A percentile compares a stretch with the other conserved stretches of the same genome.
Evolutionary conservation across 2,888 invertebrate species (phyloP).

Genomic region (Apamea crenata): DNA sequence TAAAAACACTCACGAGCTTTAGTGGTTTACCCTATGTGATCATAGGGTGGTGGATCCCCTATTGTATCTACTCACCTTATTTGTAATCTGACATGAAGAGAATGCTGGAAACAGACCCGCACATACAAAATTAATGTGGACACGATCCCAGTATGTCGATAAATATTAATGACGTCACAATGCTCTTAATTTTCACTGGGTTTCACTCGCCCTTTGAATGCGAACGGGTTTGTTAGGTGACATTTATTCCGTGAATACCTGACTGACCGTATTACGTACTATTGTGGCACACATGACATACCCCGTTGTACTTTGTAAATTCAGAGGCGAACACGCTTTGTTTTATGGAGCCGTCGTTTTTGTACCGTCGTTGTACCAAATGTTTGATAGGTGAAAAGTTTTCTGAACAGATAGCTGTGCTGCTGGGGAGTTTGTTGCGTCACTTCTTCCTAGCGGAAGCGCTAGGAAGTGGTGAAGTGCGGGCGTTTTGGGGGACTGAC

Average conservation of each 20-base stretch:
- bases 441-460: too few relatives aligned
- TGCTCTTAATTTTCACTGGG: slow-evolving; percentile 29
- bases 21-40: background rate
- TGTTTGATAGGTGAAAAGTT: background rate
- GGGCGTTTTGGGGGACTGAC: too few relatives aligned
- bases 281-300: background rate
- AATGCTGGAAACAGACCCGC: background rate
- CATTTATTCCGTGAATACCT: slow-evolving; percentile 18
- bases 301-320: background rate
- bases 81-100: background rate
- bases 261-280: slow-evolving; percentile 1
- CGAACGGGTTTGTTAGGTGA: slow-evolving; percentile 26
- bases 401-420: too few relatives aligned
- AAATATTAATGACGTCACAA: slow-evolving; percentile 46
- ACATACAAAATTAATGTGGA: slow-evolving; percentile 5
- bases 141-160: slow-evolving; percentile 34
- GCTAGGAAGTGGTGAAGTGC: too few relatives aligned
- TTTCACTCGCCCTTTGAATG: slow-evolving; percentile 16
- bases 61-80: background rate
- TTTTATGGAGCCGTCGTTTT: background rate
- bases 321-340: background rate
- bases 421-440: too few relatives aligned
- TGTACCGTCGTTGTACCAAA: background rate
- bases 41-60: background rate
- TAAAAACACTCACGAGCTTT: background rate